A percentile compares a stretch with the other conserved stretches of the same genome.
Evolutionary conservation across 2,113 vertebrate species (phyloP).

Genomic region (Sinocyclocheilus maitianheensis): DNA sequence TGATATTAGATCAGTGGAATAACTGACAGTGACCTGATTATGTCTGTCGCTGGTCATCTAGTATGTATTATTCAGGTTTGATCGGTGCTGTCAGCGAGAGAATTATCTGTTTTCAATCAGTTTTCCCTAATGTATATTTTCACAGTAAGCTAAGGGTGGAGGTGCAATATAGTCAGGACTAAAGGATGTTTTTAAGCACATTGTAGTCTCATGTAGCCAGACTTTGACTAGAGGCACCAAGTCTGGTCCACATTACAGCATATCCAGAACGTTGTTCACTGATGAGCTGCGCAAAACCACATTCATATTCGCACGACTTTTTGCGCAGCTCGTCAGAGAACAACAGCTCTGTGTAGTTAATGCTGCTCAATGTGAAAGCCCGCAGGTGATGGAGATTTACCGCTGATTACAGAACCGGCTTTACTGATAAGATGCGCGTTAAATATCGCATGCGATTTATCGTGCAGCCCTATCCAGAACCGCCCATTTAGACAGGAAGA

Average conservation of each 20-base stretch:
- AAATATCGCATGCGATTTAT: no score
- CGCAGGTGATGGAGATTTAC: no score
- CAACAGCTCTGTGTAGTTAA: no score
- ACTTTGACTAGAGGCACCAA: neutral
- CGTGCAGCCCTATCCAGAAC: no score
- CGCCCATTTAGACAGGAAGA: no score
- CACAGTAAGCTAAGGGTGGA: neutral
- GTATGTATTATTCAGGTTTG: neutral
- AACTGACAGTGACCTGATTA: constrained; percentile 24
- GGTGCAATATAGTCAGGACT: neutral
- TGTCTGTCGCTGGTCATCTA: neutral
- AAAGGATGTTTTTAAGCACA: neutral
- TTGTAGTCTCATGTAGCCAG: neutral
- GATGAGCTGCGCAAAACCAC: no score
- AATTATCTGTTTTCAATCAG: neutral
- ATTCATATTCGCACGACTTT: no score
- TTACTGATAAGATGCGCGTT: no score
- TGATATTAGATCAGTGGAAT: constrained; percentile 24
- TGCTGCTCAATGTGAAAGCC: no score
- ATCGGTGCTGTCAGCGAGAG: neutral
- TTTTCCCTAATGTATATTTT: neutral
- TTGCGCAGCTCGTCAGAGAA: no score
- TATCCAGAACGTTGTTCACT: no score
- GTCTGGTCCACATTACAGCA: neutral
- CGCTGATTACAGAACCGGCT: no score